Percentiles rank a stretch among this genome's conserved stretches.
Conservation (phyloP, 2,888 invertebrate genomes). For the Apodemia mormo region DNA sequence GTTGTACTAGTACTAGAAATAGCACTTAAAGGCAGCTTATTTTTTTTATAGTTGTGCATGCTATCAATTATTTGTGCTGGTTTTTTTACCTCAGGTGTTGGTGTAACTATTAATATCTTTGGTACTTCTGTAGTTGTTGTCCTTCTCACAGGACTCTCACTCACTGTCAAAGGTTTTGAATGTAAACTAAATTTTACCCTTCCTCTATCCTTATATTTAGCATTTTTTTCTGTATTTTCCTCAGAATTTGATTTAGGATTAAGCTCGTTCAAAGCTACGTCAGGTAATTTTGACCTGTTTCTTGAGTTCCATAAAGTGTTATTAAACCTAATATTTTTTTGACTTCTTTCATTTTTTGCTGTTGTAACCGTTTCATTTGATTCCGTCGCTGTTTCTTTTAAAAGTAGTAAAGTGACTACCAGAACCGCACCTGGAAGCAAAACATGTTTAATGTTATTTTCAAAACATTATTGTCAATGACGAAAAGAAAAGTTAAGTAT, state of each 20-base stretch:
- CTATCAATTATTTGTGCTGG: slow-evolving; percentile 66
- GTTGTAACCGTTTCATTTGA: slow-evolving; percentile 57
- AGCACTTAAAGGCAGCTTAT: slow-evolving; percentile 54
- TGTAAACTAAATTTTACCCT: slow-evolving; percentile 59
- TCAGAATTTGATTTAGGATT: slow-evolving; percentile 67
- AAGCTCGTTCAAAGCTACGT: slow-evolving; percentile 67
- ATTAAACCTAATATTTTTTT: slow-evolving; percentile 49
- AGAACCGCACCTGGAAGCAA: slow-evolving; percentile 71
- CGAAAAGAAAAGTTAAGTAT: too few relatives aligned
- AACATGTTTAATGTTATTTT: not conserved
- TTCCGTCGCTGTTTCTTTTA: slow-evolving; percentile 60
- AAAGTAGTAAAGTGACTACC: slow-evolving; percentile 72
- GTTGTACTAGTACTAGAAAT: slow-evolving; percentile 52
- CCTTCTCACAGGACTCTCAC: slow-evolving; percentile 52
- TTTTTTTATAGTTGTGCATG: slow-evolving; percentile 64
- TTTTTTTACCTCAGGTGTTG: slow-evolving; percentile 68
- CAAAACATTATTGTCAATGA: not conserved
- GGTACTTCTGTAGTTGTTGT: slow-evolving; percentile 51
- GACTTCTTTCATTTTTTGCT: slow-evolving; percentile 52
- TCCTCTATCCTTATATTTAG: slow-evolving; percentile 75
- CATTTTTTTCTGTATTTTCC: slow-evolving; percentile 71
- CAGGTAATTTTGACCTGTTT: slow-evolving; percentile 53
- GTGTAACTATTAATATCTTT: slow-evolving; percentile 63
- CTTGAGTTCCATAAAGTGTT: slow-evolving; percentile 48
- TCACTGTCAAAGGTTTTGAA: slow-evolving; percentile 54